Base-by-base conservation (phyloP, 2,888 invertebrate species). In the Caenorhabditis japonica region DNA sequence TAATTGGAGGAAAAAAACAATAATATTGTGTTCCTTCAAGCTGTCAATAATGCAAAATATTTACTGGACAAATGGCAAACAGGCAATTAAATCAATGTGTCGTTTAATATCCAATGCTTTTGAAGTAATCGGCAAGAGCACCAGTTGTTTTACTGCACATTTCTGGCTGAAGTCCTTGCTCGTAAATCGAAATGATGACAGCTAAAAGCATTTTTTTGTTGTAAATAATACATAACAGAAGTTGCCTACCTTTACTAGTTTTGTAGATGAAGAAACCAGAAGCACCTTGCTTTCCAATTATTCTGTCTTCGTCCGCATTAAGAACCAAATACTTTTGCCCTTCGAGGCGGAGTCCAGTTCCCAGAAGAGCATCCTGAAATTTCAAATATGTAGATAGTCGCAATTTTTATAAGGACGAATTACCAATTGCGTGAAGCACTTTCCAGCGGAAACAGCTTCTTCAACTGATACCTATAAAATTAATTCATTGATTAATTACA, bases 211-310 rank as follows among this genome's bases (percentile, higher is more conserved):
- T 30, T 7, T 5, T 36, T 15, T 23, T 23, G 36, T 21, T 38
- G 30, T 30, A 30, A 30, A 30, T n/a, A 30, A 7, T 30, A 30
- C 30, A 30, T 10, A 30, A 7, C 13, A 13, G n/a, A 3, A 17
- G 12, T 10, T 10, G 4, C 49, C 3, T 15, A 85, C 87, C 83
- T 79, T 87, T 76, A 10, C 59, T 75, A 12, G 86, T 84, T 76
- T 85, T 87, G 76, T 87, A 86, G 64, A 85, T 77, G 72, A 88
- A 87, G 69, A 87, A 88, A 52, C 87, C 87, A 12, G 77, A 75
- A 36, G 84, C 74, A 17, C 77, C 83, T 76, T 88, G 86, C 72
- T 88, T 88, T 27, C 85, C 87, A 55, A 87, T 88, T 12, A 87
- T 80, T 68, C 87, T 59, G 15, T 87, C 87, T 25, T 81, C 76